A percentile compares a stretch with the other conserved stretches of the same genome.
These are phyloP conservation scores for Manis pentadactyla DNA, from an alignment of 2,797 vertebrate genomes.

Conservation along the genomic window DNA sequence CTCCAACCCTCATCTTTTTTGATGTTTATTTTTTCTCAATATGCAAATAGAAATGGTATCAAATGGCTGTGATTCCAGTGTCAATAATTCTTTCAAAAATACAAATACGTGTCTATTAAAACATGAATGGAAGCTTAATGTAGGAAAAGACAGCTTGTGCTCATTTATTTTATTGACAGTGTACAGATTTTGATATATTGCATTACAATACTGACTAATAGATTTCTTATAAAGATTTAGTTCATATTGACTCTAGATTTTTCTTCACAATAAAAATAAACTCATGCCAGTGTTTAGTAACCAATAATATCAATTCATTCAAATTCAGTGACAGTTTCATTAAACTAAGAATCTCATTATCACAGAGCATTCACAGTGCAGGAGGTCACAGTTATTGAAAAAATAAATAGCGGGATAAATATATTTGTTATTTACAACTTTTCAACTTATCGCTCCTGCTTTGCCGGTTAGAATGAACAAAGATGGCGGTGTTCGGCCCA, in stretches of 20 bases:
- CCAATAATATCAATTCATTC: slow-evolving; percentile 89
- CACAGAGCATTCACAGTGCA: slow-evolving; percentile 99
- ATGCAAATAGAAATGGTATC: slow-evolving; percentile 64
- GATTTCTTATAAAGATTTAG: slow-evolving; percentile 84
- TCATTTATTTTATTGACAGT: slow-evolving; percentile 84
- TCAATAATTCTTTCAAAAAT: slow-evolving; percentile 44
- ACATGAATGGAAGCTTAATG: background rate
- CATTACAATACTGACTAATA: slow-evolving; percentile 87
- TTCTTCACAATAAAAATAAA: slow-evolving; percentile 88
- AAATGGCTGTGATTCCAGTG: slow-evolving; percentile 62
- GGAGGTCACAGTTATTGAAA: slow-evolving; percentile 95
- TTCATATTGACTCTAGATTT: slow-evolving; percentile 89
- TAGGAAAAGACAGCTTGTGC: slow-evolving; percentile 27
- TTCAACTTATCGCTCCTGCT: slow-evolving; percentile 82
- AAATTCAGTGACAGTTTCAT: slow-evolving; percentile 87
- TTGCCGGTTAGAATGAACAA: slow-evolving; percentile 65
- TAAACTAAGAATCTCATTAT: slow-evolving; percentile 93
- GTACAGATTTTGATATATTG: slow-evolving; percentile 81
- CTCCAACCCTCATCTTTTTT: slow-evolving; percentile 40
- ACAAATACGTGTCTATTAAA: slow-evolving; percentile 33
- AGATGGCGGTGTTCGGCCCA: background rate
- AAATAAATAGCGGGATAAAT: slow-evolving; percentile 88
- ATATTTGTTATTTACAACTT: slow-evolving; percentile 87
- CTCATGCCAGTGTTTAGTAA: slow-evolving; percentile 87
- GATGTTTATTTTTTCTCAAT: slow-evolving; percentile 67